These are phyloP conservation scores for Oedothorax gibbosus DNA, from an alignment of 1,140 invertebrate species.

Conservation along the genomic window DNA sequence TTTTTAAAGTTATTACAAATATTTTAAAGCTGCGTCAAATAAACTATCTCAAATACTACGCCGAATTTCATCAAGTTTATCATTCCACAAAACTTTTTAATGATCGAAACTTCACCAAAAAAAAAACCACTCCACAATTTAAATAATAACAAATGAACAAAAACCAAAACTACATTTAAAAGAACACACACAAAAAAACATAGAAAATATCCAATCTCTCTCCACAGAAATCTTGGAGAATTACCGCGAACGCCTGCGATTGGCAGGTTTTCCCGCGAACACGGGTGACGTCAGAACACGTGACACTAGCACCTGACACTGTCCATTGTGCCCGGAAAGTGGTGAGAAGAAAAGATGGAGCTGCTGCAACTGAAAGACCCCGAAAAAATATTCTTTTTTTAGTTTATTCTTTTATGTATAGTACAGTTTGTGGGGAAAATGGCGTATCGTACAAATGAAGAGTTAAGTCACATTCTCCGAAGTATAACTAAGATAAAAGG, in stretches of 20 bases:
- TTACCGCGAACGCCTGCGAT: constrained; percentile 54
- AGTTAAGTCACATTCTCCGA: too few relatives aligned
- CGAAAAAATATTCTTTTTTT: constrained; percentile 31
- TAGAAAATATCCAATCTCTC: constrained; percentile 51
- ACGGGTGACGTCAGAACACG: constrained; percentile 58
- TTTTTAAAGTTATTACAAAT: too few relatives aligned
- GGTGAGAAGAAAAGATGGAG: constrained; percentile 52
- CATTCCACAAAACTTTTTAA: background rate
- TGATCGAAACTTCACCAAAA: background rate
- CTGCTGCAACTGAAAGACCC: constrained; percentile 57
- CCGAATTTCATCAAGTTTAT: too few relatives aligned
- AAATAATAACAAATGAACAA: constrained; percentile 24
- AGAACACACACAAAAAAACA: background rate
- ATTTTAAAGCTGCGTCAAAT: too few relatives aligned
- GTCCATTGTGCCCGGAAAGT: constrained; percentile 50
- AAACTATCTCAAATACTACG: too few relatives aligned
- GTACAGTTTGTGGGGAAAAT: too few relatives aligned
- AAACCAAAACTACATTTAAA: background rate
- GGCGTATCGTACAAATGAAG: too few relatives aligned
- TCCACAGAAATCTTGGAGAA: constrained; percentile 38
- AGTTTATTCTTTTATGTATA: constrained; percentile 8
- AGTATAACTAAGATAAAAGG: too few relatives aligned
- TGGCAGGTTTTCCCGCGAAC: constrained; percentile 58
- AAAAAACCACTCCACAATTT: constrained; percentile 10
- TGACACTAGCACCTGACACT: constrained; percentile 57